Evolutionary conservation across 2,888 invertebrate genomes (phyloP).

Genomic region (Chelonus formosanus): DNA sequence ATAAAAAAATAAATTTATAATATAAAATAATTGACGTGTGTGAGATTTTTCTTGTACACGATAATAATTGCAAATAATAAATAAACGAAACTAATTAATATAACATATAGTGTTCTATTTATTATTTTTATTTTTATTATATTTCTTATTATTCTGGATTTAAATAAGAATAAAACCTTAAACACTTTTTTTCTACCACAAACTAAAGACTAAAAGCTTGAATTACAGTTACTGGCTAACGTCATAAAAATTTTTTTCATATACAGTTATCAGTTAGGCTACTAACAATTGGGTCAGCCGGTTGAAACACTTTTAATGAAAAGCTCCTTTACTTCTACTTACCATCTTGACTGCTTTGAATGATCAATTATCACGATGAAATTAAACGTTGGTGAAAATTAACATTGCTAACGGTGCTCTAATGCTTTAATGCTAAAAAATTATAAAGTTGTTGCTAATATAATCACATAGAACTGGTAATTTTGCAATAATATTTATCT

Average conservation of each 20-base stretch:
- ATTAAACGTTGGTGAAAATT: slow-evolving; percentile 23
- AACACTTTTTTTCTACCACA: slow-evolving; percentile 1
- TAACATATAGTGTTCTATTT: no score
- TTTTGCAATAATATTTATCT: no score
- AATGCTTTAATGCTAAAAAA: slow-evolving; percentile 2
- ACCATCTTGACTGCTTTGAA: slow-evolving; percentile 13
- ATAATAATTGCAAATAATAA: no score
- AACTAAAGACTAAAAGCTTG: slow-evolving; percentile 42
- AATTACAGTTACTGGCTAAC: slow-evolving; percentile 54
- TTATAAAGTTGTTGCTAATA: not conserved
- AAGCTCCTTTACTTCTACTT: slow-evolving; percentile 19
- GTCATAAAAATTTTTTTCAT: slow-evolving; percentile 27
- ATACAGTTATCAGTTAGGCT: slow-evolving; percentile 31
- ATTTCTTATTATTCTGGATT: no score
- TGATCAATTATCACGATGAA: slow-evolving; percentile 26
- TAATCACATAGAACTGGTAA: not conserved
- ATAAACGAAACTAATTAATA: no score
- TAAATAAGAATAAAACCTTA: not conserved
- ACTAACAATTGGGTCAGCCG: slow-evolving; percentile 45
- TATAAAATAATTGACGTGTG: no score
- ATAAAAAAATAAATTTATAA: slow-evolving; percentile 1
- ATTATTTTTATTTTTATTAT: no score
- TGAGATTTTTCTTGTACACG: no score
- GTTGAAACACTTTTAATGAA: slow-evolving; percentile 37
- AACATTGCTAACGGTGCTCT: slow-evolving; percentile 24